Conservation (phyloP, 2,888 invertebrate species). For the Archips xylosteana region DNA sequence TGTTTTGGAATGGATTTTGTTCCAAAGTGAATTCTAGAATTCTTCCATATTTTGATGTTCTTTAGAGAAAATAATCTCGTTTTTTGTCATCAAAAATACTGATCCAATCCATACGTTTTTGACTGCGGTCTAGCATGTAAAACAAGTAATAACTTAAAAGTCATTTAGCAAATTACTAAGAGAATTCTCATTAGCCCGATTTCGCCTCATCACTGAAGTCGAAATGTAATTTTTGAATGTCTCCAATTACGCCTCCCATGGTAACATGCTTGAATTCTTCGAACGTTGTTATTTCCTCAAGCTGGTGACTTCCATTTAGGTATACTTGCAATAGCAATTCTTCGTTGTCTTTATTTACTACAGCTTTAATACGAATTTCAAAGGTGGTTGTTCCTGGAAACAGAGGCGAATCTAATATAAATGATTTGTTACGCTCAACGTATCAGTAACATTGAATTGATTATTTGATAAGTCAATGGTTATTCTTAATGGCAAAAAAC, state of each 20-base stretch:
- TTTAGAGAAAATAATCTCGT: background rate
- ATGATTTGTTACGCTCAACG: constrained; percentile 1
- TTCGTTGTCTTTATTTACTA: background rate
- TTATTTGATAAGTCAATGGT: background rate
- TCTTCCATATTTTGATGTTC: background rate
- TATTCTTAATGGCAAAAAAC: background rate
- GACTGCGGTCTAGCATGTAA: background rate
- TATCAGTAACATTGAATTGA: background rate
- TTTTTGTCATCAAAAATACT: background rate
- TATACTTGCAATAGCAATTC: constrained; percentile 10
- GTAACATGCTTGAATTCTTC: constrained; percentile 28
- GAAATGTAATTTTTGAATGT: constrained; percentile 20
- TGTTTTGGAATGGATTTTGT: background rate
- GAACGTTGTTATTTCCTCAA: background rate
- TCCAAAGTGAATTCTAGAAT: background rate
- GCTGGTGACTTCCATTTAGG: background rate
- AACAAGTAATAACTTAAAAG: background rate
- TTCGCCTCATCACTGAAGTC: constrained; percentile 16
- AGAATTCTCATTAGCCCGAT: background rate
- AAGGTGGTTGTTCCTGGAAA: constrained; percentile 3
- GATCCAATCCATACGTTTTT: background rate
- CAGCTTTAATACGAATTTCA: background rate
- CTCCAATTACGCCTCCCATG: constrained; percentile 18
- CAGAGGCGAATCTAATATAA: background rate
- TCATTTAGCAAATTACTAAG: background rate